phyloP scores from a whole-genome alignment of 2,888 invertebrate species.

The Copidosoma aretas region DNA sequence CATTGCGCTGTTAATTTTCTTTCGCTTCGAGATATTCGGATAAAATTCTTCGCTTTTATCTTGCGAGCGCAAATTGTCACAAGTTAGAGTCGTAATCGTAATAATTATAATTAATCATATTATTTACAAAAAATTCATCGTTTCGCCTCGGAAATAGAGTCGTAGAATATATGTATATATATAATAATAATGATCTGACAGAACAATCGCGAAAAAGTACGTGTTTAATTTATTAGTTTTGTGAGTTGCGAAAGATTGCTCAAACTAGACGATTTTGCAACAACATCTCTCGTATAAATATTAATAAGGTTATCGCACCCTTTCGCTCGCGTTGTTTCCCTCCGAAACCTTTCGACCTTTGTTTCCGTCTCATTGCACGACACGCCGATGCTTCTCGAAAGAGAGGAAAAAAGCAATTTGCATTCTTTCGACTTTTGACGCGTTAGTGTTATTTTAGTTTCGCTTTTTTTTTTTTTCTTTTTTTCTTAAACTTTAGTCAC shows the following conservation, averaged over 20 bases:
- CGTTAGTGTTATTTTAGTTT: no score
- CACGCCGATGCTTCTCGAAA: conserved; percentile 5
- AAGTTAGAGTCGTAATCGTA: conserved; percentile 19
- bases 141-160: conserved; percentile 1
- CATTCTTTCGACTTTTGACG: no score
- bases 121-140: conserved; percentile 33
- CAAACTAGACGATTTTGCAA: conserved; percentile 6
- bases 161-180: no score
- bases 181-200: background rate
- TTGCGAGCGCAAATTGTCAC: conserved; percentile 28
- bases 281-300: no score
- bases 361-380: background rate
- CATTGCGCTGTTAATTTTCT: background rate
- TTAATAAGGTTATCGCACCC: background rate
- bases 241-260: conserved; percentile 14
- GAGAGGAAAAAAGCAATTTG: conserved; percentile 10
- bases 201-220: background rate
- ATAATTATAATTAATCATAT: background rate
- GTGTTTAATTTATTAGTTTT: background rate
- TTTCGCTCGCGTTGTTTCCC: background rate
- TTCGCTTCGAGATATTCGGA: conserved; percentile 1
- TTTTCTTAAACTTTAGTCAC: no score
- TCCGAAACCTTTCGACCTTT: background rate
- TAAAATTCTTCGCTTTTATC: conserved; percentile 22
- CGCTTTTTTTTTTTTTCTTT: no score